Evolutionary conservation across 2,888 invertebrate species (phyloP), one percentile per base, ranked within the genome.

Genomic region (Hartigia nigra): DNA sequence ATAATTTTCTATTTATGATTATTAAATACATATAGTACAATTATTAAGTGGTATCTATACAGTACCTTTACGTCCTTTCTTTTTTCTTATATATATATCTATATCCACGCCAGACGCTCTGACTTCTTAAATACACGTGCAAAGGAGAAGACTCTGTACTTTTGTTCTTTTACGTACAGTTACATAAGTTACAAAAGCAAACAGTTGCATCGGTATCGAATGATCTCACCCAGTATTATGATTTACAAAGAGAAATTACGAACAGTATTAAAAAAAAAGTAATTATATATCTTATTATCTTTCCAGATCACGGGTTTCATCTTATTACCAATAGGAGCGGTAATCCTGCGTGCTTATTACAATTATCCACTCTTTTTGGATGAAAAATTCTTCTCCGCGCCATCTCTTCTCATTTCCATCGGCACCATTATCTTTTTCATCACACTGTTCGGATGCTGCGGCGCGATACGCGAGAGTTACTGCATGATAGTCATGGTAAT

Each of bases 371-470:
- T 94, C 84, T 95, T 97, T 86, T 92, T 96, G 12, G 94, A 94
- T 79, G 92, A 92, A 79, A 93, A 94, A 84, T 96, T 96, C 91
- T 94, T 96, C 88, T 95, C 96, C 0, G 94, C 96, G 36, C 96
- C 95, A 88, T 92, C 93, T 37, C 89, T 95, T n/a, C 90, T 95
- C n/a, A 93, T 95, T 69, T 92, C 93, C 1, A 92, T 94, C 14
- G 95, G 95, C 4, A 91, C 92, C 36, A 91, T 96, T 84, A 95
- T 96, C 86, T 96, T 97, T 90, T 90, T 97, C 83, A 95, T 97
- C 76, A 95, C 97, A 0, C 96, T 96, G 91, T 95, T 97, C 87
- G 98, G 97, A 80, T 98, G 97, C 92, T 97, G 96, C 92, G 98
- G 98, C 74, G 97, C 98, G 0, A 94, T 95, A 84, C 95, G 95